Evolutionary conservation across 1,140 invertebrate genomes (phyloP).

Genomic region (Heliothis subflexa): DNA sequence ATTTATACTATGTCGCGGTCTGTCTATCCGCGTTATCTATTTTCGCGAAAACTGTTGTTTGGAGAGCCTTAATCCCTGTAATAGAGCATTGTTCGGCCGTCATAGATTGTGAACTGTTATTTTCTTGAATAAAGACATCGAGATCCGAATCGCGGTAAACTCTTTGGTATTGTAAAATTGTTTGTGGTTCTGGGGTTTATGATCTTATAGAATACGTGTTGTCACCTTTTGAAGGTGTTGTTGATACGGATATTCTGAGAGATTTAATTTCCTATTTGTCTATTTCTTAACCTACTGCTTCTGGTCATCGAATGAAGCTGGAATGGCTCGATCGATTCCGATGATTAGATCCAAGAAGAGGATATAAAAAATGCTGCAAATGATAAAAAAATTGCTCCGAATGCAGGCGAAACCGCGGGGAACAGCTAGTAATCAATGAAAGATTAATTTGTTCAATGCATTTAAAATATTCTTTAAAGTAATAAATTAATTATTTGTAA

Average conservation of each 20-base stretch:
- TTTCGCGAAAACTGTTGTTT: constrained; percentile 38
- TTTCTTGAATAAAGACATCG: constrained; percentile 42
- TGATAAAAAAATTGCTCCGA: too few relatives aligned
- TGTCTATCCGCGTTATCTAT: constrained; percentile 35
- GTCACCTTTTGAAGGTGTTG: not conserved
- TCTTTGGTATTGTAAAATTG: constrained; percentile 1
- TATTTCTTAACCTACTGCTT: too few relatives aligned
- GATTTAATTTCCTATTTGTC: too few relatives aligned
- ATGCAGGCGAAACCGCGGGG: too few relatives aligned
- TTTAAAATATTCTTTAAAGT: too few relatives aligned
- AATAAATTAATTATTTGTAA: not conserved
- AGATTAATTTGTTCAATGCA: too few relatives aligned
- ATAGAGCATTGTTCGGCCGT: constrained; percentile 9
- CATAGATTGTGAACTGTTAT: constrained; percentile 4
- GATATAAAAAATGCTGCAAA: too few relatives aligned
- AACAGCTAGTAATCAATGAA: too few relatives aligned
- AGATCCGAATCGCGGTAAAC: constrained; percentile 5
- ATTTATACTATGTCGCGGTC: constrained; percentile 40
- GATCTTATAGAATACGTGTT: not conserved
- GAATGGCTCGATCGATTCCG: too few relatives aligned
- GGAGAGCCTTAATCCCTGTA: constrained; percentile 22
- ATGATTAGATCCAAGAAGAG: too few relatives aligned
- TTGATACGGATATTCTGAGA: not conserved
- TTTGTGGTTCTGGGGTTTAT: not conserved
- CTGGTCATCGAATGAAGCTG: too few relatives aligned